Evolutionary conservation across 2,888 invertebrate genomes (phyloP), one percentile per base, ranked within the genome.

Genomic region (Diploptera punctata): DNA sequence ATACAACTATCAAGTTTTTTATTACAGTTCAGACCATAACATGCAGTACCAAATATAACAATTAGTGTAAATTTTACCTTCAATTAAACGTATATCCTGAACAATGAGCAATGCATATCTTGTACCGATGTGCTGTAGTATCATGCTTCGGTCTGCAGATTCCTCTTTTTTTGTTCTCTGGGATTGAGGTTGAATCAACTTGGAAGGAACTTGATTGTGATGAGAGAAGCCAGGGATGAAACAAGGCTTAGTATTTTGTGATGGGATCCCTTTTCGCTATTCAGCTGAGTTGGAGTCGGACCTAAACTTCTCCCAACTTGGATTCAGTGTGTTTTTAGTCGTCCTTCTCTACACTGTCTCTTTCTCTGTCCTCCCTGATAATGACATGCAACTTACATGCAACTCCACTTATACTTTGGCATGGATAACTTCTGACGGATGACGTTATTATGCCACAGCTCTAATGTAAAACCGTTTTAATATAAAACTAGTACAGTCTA

Each of bases 101-200:
- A 47, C 47, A 65, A 19, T 47, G 26, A 31, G 38, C 65, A 65
- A 47, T 65, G 44, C 47, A 43, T 44, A 44, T 65, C 18, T 47
- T 65, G 24, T 7, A 2, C 57, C 29, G 57, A 24, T 13, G 3
- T 4, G n/a, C 16, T 29, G 57, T 47, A 47, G 47, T 13, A 10
- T 47, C 47, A 47, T n/a, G 47, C 57, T 31, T 29, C 29, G 57
- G 29, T 29, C 29, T 29, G 29, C 31, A 57, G 57, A 29, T 57
- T 57, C 21, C n/a, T 5, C n/a, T 57, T 4, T 57, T 29, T 57
- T 29, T 57, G 26, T 7, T 33, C 13, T 16, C 7, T 26, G 29
- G 13, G 29, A 29, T 57, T 29, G 29, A 52, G 52, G 24, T 52
- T 5, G 13, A 57, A 10, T 29, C 57, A 29, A 57, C 16, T 29